Evolutionary conservation across 2,888 invertebrate genomes (phyloP), one percentile per base, ranked within the genome.

Genomic region (Meganola albula): DNA sequence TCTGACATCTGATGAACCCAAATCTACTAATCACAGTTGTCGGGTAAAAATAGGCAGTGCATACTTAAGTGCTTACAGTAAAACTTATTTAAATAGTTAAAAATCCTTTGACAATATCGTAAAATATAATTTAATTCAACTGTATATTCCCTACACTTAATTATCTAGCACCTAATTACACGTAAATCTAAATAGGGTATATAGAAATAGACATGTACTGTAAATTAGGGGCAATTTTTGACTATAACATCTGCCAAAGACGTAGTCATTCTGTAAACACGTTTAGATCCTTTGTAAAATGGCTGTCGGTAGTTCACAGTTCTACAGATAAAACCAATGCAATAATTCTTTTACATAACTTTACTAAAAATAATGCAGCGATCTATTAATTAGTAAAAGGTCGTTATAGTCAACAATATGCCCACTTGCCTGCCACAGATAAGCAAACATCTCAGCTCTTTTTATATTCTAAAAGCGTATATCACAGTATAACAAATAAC

Each of bases 401-500:
- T n/a, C n/a, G n/a, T n/a, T n/a, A n/a, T n/a, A n/a, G n/a, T 23
- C 10, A 23, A 10, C 10, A 9, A 26, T 2, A 26, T 26, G 16
- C 14, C 10, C 23, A 4, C 10, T 23, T n/a, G n/a, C n/a, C n/a
- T n/a, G n/a, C n/a, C n/a, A n/a, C n/a, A n/a, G n/a, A 20, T 7
- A 5, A n/a, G 20, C 12, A 16, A 10, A 41, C 36, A 43, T 29
- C 54, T 43, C 50, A 46, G 57, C 53, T 58, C 58, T 65, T 59
- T 50, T 59, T 60, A 53, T 44, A 49, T 48, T 57, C n/a, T 71
- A 79, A 63, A 67, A 60, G 62, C 53, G 73, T 79, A 80, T 84
- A 84, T 84, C 84, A 84, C 84, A 84, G 84, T 75, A 71, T 74
- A 61, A 72, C 51, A 79, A 82, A 83, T 82, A 84, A 78, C 63